Evolutionary conservation across 2,888 invertebrate species (phyloP).

Genomic region (Meiosimyza decipiens): DNA sequence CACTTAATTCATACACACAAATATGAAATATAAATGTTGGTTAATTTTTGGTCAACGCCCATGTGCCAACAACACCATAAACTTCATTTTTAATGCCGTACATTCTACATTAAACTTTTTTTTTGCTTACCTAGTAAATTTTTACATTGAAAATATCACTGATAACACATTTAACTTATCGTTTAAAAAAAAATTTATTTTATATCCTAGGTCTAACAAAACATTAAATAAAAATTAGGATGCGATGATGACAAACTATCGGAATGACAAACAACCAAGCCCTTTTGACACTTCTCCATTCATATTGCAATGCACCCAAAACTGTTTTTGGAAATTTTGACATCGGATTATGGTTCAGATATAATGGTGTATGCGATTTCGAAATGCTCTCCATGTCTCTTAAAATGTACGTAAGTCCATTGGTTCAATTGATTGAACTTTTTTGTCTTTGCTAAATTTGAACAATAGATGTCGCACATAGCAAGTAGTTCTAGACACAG

Average conservation of each 20-base stretch:
- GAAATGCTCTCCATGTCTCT: too few species aligned
- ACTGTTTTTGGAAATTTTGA: neutral
- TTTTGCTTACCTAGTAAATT: conserved; percentile 36
- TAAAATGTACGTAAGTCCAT: too few species aligned
- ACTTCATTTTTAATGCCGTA: conserved; percentile 3
- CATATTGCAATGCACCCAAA: neutral
- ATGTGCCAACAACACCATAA: conserved; percentile 48
- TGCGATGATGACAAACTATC: conserved; percentile 19
- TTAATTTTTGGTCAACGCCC: conserved; percentile 60
- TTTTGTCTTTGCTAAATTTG: too few species aligned
- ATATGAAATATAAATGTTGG: conserved; percentile 19
- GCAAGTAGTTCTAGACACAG: too few species aligned
- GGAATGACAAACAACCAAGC: conserved; percentile 23
- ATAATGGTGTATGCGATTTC: too few species aligned
- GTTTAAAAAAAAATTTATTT: too few species aligned
- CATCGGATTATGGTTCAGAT: too few species aligned
- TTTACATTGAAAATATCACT: conserved; percentile 10
- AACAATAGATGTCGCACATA: too few species aligned
- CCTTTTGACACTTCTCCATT: conserved; percentile 4
- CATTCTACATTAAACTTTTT: neutral
- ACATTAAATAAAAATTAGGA: neutral
- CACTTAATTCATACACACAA: conserved; percentile 13
- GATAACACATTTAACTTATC: conserved; percentile 32
- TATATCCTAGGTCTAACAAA: neutral
- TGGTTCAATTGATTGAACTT: too few species aligned